Conservation (phyloP, 2,113 vertebrate species). For the Apodemus speciosus region DNA sequence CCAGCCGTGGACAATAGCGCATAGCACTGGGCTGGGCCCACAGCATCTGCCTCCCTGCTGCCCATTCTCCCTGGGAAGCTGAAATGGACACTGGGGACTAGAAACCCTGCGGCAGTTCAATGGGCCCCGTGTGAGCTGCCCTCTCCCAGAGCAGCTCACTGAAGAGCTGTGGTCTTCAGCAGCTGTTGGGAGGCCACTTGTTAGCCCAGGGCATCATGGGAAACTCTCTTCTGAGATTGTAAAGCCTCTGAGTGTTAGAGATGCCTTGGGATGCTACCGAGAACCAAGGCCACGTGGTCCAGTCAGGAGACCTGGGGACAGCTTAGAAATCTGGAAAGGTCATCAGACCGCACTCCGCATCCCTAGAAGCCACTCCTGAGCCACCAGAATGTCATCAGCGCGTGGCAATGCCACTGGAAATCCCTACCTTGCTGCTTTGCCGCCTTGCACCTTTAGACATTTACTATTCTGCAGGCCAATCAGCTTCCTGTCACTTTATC, state of each 20-base stretch:
- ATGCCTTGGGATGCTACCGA: not conserved
- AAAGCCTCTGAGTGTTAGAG: not conserved
- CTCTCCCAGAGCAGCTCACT: not conserved
- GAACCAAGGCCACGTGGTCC: not conserved
- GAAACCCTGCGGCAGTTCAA: not conserved
- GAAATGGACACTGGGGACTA: too few relatives aligned
- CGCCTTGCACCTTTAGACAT: not conserved
- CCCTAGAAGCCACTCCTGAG: not conserved
- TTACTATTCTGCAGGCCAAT: not conserved
- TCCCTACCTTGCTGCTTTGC: slow-evolving; percentile 57
- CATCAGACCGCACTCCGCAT: not conserved
- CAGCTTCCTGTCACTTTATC: not conserved
- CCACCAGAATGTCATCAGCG: not conserved
- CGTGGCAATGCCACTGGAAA: not conserved
- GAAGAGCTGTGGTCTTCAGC: not conserved
- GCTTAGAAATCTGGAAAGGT: not conserved
- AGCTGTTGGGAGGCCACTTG: not conserved
- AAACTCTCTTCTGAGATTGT: not conserved
- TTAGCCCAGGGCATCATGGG: slow-evolving; percentile 15
- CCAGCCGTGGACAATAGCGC: not conserved
- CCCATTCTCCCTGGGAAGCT: not conserved
- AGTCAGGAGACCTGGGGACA: not conserved
- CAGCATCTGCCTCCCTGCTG: not conserved
- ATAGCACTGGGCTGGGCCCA: not conserved
- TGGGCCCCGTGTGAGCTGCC: not conserved